Evolutionary conservation across 1,140 invertebrate species (phyloP), one percentile per base, ranked within the genome.

Genomic region (Magallana angulata): DNA sequence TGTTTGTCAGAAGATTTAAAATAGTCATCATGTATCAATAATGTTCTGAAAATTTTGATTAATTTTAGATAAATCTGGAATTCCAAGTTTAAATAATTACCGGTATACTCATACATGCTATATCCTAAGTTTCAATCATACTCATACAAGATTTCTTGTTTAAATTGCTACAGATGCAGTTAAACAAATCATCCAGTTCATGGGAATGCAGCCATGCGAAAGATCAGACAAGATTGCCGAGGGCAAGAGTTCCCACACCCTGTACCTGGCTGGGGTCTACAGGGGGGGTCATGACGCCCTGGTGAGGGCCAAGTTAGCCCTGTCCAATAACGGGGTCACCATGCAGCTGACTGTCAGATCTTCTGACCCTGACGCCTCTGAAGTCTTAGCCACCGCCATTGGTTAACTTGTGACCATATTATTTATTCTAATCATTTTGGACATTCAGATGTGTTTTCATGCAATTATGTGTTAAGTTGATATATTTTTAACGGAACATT

Each of bases 211-310:
- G 89, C 96, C 98, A 0, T 97, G 97, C 91, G 97, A 99, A 94
- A 95, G 97, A 9, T 97, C 97, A 7, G 98, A 99, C 92, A 97
- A 97, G 91, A 97, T 99, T 9, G 96, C 97, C 0, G 96, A 98
- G 89, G 98, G 97, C 7, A 97, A 98, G 91, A 96, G 96, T 71
- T 92, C 95, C 2, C 98, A 99, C 93, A 97, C 97, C 0, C 94
- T 99, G 18, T 96, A 97, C 84, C 95, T 99, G 81, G 96, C 97
- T 86, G 97, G 98, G 62, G 96, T 98, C 0, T 98, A 98, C 93
- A 96, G 98, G 68, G 98, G 98, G 8, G 98, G 98, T 0, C 96
- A 97, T 85, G 98, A 99, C 89, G 97, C 99, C 56, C 94, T 99
- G 18, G 98, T 98, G 9, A 85, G 93, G 36, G 92, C 94, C 48